Base-by-base conservation (phyloP, 2,113 vertebrate species). In the Siniperca knerii region DNA sequence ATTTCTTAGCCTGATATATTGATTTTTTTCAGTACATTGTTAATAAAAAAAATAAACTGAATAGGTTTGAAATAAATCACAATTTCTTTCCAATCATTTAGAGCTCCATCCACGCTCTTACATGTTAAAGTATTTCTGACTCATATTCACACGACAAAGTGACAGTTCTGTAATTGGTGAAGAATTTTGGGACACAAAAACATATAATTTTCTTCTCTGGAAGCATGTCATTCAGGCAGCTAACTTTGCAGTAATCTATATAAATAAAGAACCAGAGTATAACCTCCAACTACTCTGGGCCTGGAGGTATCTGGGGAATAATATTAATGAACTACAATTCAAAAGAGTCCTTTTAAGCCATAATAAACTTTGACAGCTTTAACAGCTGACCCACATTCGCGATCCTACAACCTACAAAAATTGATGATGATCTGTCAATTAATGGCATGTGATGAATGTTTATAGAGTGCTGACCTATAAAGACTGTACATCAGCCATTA, bases 401-500 rank as follows among this genome's bases (percentile, higher is more conserved):
- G 8, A 67, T 73, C 46, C 6, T 40, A 37, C 18, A 29, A 54
- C 61, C 54, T 37, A 35, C 1, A 78, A 25, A 75, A 57, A 55
- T 11, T 18, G 25, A 42, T 55, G 42, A 21, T 65, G 42, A 48
- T 62, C n/a, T 42, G 9, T 82, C 23, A 29, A 4, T 75, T 25
- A 72, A 13, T 23, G 8, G 64, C 42, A 76, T 20, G 4, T 4
- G 15, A 52, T 54, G 21, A 40, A 55, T 72, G 40, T 65, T 71
- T 48, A 44, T 33, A 62, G 81, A 84, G 84, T 44, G 75, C 37
- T 40, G 81, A 77, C 85, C 81, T 79, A 82, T 75, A 71, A 87
- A 85, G 76, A 76, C 61, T 33, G 33, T 78, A 77, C 82, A 91
- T 77, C n/a, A 68, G 46, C 44, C 55, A 60, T 79, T 29, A 83